Base-by-base conservation (phyloP, 2,888 invertebrate genomes). In the Micropterix aruncella region DNA sequence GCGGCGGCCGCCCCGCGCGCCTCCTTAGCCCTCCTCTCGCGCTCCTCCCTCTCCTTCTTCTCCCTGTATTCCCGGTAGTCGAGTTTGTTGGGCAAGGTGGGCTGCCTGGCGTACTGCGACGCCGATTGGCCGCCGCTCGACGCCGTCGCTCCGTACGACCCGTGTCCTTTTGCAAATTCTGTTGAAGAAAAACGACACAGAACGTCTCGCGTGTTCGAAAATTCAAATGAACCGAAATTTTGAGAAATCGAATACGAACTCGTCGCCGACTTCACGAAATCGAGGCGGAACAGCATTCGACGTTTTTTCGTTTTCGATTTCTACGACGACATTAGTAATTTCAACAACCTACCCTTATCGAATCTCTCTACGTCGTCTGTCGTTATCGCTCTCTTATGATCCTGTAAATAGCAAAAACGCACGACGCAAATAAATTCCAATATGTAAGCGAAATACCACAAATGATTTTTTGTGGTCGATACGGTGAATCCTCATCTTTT, bases 61-160 rank as follows among this genome's bases (percentile, higher is more conserved):
- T 81, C 80, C 16, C 78, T 65, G 57, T 81, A 80, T 7, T 79
- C 70, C 45, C 75, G 72, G 52, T 75, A 72, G 55, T 74, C 72
- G 44, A 72, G 70, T 53, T 72, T 73, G 52, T 75, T 72, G 2
- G 69, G 68, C 41, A 64, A 60, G 18, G 69, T 57, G 45, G 65
- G 57, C 44, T 62, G 55, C 18, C 66, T 52, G 45, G 62, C 38
- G 38, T 14, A 17, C 3, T 27, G 16, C 3, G 37, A n/a, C 19
- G 44, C 37, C 2, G 45, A 2, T 27, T 27, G 27, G 12, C 27
- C 12, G 44, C 62, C 55, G 19, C 66, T 52, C 45, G 61, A 37
- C 37, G 38, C 17, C 3, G 43, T 12, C 5, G 37, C 14, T 19
- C 41, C 40, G 2, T 27, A 27, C 12, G 27, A 27, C 27, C 5